phyloP scores from a whole-genome alignment of 2,113 vertebrate species.

The Paradoxurus hermaphroditus region DNA sequence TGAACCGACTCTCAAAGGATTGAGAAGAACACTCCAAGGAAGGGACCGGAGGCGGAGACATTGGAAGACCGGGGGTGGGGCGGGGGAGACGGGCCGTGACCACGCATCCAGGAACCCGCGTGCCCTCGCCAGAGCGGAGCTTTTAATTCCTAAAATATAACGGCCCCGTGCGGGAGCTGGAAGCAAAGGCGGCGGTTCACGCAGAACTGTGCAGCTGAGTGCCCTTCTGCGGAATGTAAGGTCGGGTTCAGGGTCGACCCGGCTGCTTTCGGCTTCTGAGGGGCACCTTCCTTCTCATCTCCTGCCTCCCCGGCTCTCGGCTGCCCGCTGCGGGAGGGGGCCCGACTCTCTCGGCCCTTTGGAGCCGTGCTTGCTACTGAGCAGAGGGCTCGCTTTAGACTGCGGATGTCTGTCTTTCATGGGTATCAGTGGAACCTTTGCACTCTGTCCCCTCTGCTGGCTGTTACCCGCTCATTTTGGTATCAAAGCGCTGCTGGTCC shows the following conservation, averaged over 20 bases:
- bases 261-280: background rate
- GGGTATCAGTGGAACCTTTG: accelerated
- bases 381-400: background rate
- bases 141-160: slow-evolving; percentile 63
- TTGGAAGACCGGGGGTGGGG: background rate
- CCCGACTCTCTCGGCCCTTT: background rate
- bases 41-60: background rate
- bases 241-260: background rate
- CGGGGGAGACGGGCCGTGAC: background rate
- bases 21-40: slow-evolving; percentile 25
- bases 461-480: background rate
- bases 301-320: background rate
- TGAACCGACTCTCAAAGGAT: background rate
- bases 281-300: background rate
- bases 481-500: background rate
- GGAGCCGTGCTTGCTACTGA: background rate
- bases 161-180: slow-evolving; percentile 19
- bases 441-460: background rate
- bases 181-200: background rate
- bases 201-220: background rate
- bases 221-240: background rate
- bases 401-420: background rate
- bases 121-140: background rate
- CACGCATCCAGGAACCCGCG: background rate
- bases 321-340: background rate